A percentile compares a stretch with the other conserved stretches of the same genome.
phyloP scores from a whole-genome alignment of 1,140 invertebrate genomes.

The Pseudoatta argentina region DNA sequence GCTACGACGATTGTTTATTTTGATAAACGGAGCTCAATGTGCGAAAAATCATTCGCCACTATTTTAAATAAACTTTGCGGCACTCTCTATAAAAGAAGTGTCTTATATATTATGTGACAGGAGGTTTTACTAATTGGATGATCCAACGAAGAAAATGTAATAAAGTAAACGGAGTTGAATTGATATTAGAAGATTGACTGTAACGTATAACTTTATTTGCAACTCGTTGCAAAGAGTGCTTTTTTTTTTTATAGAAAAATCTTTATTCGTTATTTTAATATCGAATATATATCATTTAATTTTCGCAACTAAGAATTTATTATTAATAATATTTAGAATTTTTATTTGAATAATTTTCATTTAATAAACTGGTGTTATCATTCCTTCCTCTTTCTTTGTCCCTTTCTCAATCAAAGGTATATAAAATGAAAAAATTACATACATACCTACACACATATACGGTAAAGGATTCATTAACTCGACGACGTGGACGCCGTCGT shows the following conservation, averaged over 20 bases:
- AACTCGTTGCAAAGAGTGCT: background rate
- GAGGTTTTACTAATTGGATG: slow-evolving; percentile 13
- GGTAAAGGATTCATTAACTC: slow-evolving; percentile 28
- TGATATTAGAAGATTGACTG: background rate
- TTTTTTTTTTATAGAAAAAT: background rate
- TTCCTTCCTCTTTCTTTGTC: background rate
- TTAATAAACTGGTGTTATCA: background rate
- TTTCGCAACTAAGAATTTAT: background rate
- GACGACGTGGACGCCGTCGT: slow-evolving; percentile 3
- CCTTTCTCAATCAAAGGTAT: background rate
- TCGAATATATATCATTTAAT: background rate
- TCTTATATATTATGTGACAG: background rate
- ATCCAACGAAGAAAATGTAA: background rate
- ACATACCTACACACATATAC: background rate
- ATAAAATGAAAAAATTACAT: background rate
- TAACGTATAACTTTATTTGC: background rate
- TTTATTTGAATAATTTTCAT: slow-evolving; percentile 16
- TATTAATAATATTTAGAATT: background rate
- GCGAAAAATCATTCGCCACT: slow-evolving; percentile 26
- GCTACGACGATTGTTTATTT: slow-evolving; percentile 46
- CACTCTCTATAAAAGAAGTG: background rate
- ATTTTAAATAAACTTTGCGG: slow-evolving; percentile 23
- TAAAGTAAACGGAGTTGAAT: background rate
- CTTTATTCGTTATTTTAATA: background rate
- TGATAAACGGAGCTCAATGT: slow-evolving; percentile 35